Base-by-base conservation (phyloP, 2,797 vertebrate genomes). In the Mustela erminea region DNA sequence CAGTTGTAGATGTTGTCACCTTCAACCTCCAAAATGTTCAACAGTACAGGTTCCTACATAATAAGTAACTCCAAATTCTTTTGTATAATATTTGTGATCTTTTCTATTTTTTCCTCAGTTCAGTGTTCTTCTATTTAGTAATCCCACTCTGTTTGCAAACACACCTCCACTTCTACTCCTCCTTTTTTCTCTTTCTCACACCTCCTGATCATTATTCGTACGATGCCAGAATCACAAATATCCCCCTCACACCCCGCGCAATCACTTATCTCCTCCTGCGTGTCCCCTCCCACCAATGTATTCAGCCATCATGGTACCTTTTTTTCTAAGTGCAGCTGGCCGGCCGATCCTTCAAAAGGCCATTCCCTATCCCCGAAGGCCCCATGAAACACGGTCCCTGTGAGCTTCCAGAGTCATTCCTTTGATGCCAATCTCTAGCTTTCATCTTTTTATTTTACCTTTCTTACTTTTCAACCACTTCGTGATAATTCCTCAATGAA, bases 161-260 rank as follows among this genome's bases (percentile, higher is more conserved):
- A 52, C 5, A 21, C 17, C 7, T 74, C 7, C 4, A 6, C 7
- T 18, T 23, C 7, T 32, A 2, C 1, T 7, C 3, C 2, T 49
- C 29, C 18, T 4, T 29, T n/a, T 38, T 32, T 66, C 35, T 46
- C 46, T 64, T 90, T 46, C 52, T 68, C 52, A 46, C 1, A 68
- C 9, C 29, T n/a, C 56, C 18, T 77, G 17, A 15, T 46, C 35
- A 92, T 74, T 41, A 74, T 38, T 58, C 32, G 32, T 1, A 0
- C 23, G 29, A n/a, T 29, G 10, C 20, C 21, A 82, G 58, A 77
- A 35, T 35, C 27, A 54, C 29, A 75, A 46, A 41, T 9, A 15
- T 0, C 3, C 7, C 29, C 52, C 41, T 0, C 20, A 2, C 11
- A 23, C 4, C 4, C 46, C 25, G 72, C 6, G 7, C 9, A 35